Evolutionary conservation across 2,113 vertebrate species (phyloP).

Genomic region (Peromyscus maniculatus): DNA sequence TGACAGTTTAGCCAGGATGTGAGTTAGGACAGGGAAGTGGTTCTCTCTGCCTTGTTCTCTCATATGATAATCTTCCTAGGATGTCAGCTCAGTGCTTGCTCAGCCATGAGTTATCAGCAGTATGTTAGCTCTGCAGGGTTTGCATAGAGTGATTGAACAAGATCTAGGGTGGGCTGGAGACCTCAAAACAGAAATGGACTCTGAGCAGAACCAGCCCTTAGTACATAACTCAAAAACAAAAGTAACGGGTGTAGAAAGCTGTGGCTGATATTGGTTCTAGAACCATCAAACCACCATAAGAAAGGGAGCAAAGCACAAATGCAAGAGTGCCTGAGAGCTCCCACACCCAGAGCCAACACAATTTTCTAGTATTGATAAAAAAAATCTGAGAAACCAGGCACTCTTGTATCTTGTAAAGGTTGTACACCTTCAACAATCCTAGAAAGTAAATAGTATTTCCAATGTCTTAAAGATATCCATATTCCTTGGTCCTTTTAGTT

Average conservation of each 20-base stretch:
- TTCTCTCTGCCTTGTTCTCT: neutral
- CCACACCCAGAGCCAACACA: neutral
- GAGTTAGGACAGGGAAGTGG: neutral
- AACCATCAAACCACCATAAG: neutral
- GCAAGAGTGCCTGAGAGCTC: neutral
- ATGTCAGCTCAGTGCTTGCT: neutral
- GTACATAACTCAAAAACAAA: neutral
- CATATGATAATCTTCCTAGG: neutral
- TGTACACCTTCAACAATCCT: neutral
- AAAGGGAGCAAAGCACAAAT: neutral
- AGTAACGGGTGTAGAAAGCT: neutral
- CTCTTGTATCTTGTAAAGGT: neutral
- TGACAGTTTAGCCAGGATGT: neutral
- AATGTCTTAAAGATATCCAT: neutral
- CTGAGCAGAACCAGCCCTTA: neutral
- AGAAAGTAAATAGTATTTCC: constrained; percentile 14
- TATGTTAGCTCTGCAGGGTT: neutral
- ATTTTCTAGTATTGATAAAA: neutral
- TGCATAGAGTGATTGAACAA: neutral
- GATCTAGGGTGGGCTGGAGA: neutral
- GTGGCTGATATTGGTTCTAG: neutral
- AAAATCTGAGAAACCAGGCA: neutral
- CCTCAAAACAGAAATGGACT: neutral
- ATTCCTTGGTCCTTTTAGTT: neutral
- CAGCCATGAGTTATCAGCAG: neutral